Evolutionary conservation across 2,113 vertebrate genomes (phyloP), one percentile per base, ranked within the genome.

Genomic region (Ptychochromis oligacanthus): DNA sequence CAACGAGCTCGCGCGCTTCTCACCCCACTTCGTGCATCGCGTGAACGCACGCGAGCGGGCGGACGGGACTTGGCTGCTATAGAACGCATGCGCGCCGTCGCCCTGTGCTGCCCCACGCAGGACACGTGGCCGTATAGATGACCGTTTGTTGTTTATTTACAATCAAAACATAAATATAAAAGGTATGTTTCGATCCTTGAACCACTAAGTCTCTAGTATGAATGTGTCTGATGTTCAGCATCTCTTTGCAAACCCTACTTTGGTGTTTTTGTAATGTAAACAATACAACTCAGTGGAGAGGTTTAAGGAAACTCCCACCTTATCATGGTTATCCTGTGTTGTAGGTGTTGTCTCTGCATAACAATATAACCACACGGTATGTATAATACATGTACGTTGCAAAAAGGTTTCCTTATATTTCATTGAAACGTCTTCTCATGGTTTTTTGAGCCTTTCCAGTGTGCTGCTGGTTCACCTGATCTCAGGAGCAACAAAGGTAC

Each of bases 61-160:
- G 9, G 24, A 5, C 7, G 40, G 26, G 8, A 40, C 58, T 36
- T 77, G 2, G 2, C 6, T 22, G 12, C 55, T 34, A 5, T 22
- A 17, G 0, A 1, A 70, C 86, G 87, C 88, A 88, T 88, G 90
- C 87, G 88, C 84, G 2, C 5, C n/a, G 15, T 2, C 11, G 14
- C 6, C 55, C 2, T 7, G n/a, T 2, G 54, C 26, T 46, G 62
- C 54, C 56, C 46, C 20, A 55, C 86, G 22, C 54, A 8, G 40
- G 43, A 70, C 17, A 70, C 9, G 20, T 0, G 65, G 13, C 5
- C 15, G 14, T 13, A 46, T 46, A 46, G 5, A 52, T 20, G 40
- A 28, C 64, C 40, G 0, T 70, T 70, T 70, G 40, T 67, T 46
- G 22, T 49, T 70, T 28, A 28, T 52, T 67, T 13, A 46, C 15